phyloP scores from a whole-genome alignment of 2,888 invertebrate genomes.

The Xanthostigma xanthostigma region DNA sequence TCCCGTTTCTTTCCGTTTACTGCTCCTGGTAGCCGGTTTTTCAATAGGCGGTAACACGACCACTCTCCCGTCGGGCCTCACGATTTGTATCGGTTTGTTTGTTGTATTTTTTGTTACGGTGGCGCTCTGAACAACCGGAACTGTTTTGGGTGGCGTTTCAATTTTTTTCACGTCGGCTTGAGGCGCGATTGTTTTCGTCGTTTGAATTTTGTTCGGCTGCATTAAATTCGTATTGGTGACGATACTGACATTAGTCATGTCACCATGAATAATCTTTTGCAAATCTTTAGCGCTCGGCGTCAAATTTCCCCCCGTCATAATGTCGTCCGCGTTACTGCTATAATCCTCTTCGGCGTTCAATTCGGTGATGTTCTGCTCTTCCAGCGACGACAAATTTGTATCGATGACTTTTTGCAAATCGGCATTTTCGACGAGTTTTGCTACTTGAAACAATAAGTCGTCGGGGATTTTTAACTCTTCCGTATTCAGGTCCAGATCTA shows the following conservation, averaged over 20 bases:
- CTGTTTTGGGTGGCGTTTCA: slow-evolving; percentile 19
- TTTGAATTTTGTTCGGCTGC: neutral
- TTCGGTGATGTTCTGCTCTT: slow-evolving; percentile 23
- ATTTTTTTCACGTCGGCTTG: neutral
- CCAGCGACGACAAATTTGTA: slow-evolving; percentile 29
- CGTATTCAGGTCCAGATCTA: slow-evolving; percentile 45
- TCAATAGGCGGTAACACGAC: slow-evolving; percentile 70
- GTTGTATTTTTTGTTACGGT: slow-evolving; percentile 23
- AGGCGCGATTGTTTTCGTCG: neutral
- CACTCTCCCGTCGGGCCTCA: slow-evolving; percentile 57
- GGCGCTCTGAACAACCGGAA: slow-evolving; percentile 25
- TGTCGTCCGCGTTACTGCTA: neutral
- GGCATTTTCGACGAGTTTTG: slow-evolving; percentile 49
- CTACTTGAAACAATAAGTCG: slow-evolving; percentile 58
- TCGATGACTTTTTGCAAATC: slow-evolving; percentile 59
- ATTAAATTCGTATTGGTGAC: neutral
- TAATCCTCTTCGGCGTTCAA: slow-evolving; percentile 18
- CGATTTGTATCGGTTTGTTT: slow-evolving; percentile 52
- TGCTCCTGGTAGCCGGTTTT: slow-evolving; percentile 64
- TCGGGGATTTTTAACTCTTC: slow-evolving; percentile 48
- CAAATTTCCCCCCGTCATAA: neutral
- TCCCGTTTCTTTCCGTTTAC: slow-evolving; percentile 31
- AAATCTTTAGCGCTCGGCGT: slow-evolving; percentile 35
- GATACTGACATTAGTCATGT: neutral
- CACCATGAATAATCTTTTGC: slow-evolving; percentile 49